Evolutionary conservation across 2,888 invertebrate genomes (phyloP).

Genomic region (Hirtodrosophila alboralis): DNA sequence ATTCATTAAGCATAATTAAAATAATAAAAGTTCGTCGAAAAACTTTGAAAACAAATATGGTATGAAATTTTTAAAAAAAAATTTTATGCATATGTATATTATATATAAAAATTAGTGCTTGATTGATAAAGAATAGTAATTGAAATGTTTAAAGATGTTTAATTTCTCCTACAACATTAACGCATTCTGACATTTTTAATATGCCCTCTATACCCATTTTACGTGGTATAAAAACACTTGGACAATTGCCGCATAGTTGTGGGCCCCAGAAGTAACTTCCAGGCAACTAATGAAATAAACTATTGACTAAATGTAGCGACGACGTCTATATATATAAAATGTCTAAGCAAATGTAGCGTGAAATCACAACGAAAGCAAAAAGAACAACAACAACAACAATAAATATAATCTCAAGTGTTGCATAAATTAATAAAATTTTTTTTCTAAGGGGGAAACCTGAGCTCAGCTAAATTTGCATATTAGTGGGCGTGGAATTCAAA

Average conservation of each 20-base stretch:
- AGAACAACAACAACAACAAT: conserved; percentile 50
- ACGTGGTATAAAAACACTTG: conserved; percentile 3
- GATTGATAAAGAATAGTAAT: too few species aligned
- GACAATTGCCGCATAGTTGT: conserved; percentile 1
- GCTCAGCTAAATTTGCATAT: conserved; percentile 48
- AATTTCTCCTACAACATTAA: too few species aligned
- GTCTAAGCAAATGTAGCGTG: conserved; percentile 46
- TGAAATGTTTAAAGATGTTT: too few species aligned
- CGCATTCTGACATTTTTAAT: not conserved
- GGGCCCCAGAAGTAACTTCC: conserved; percentile 10
- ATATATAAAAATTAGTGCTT: too few species aligned
- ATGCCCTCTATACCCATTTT: not conserved
- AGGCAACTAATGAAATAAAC: conserved; percentile 47
- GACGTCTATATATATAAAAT: conserved; percentile 28
- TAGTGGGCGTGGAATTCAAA: conserved; percentile 42
- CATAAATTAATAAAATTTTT: conserved; percentile 71
- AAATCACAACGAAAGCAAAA: conserved; percentile 38
- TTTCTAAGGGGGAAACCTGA: conserved; percentile 12
- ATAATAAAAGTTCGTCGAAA: too few species aligned
- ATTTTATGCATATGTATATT: too few species aligned
- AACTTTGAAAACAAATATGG: too few species aligned
- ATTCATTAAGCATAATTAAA: too few species aligned
- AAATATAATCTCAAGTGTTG: conserved; percentile 59
- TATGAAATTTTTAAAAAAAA: too few species aligned
- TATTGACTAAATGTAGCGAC: conserved; percentile 32